A percentile compares a stretch with the other conserved stretches of the same genome.
These are phyloP conservation scores for Drosophila hawaiiensis DNA, from an alignment of 2,888 invertebrate genomes.

Conservation along the genomic window DNA sequence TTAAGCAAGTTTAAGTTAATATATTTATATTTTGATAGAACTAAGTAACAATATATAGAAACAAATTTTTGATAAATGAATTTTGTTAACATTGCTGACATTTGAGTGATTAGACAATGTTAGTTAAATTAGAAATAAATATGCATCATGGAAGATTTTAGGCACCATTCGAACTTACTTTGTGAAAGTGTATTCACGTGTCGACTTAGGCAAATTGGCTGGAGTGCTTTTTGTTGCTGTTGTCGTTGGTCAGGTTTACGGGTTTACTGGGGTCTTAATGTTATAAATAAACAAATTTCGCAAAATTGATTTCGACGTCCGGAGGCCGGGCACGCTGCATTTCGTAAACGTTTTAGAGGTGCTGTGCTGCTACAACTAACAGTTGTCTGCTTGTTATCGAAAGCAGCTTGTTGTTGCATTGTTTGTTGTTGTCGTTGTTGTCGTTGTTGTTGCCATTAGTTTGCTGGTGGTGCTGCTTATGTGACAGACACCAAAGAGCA, in stretches of 20 bases:
- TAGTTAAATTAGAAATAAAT: background rate
- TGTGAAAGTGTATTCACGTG: slow-evolving; percentile 21
- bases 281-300: slow-evolving; percentile 72
- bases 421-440: slow-evolving; percentile 13
- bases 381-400: slow-evolving; percentile 40
- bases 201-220: slow-evolving; percentile 1
- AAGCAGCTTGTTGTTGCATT: slow-evolving; percentile 2
- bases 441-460: slow-evolving; percentile 7
- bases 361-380: slow-evolving; percentile 26
- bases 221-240: slow-evolving; percentile 21
- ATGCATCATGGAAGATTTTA: background rate
- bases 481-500: slow-evolving; percentile 27
- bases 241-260: slow-evolving; percentile 69
- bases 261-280: slow-evolving; percentile 66
- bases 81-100: too few species aligned
- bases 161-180: background rate
- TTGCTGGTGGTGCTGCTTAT: slow-evolving; percentile 37
- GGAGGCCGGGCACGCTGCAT: slow-evolving; percentile 60
- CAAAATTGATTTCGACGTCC: slow-evolving; percentile 64
- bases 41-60: too few species aligned
- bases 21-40: too few species aligned
- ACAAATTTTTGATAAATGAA: too few species aligned
- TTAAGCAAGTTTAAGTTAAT: background rate
- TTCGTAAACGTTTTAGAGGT: slow-evolving; percentile 60
- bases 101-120: too few species aligned